Evolutionary conservation across 2,797 vertebrate species (phyloP), one percentile per base, ranked within the genome.

Genomic region (Aotus griseimembra): DNA sequence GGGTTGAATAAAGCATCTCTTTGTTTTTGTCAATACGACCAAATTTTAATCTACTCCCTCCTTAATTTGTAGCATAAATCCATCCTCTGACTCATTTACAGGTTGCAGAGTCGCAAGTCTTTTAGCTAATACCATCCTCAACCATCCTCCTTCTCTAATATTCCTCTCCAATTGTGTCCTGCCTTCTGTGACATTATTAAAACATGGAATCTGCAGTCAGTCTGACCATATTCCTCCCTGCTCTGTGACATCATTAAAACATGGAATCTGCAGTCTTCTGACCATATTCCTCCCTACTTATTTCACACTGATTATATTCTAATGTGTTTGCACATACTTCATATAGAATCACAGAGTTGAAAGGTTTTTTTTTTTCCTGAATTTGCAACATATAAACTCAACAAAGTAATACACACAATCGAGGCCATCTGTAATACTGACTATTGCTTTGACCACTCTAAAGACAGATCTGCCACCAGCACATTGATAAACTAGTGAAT

Each of bases 291-390:
- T 79, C 28, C n/a, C 26, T 64, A 28, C 39, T 94, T 95, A 87
- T 88, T 96, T 97, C 96, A 96, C 85, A 94, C n/a, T 52, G 20
- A 52, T 52, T 52, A 52, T 52, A 52, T 52, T 7, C 19, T 52
- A 52, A 28, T 11, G 26, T 28, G 26, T 58, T 24, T 58, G 26
- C 11, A 0, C 26, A 28, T 58, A 12, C 26, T 58, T 58, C 26
- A 24, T 58, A 28, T 11, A 58, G 57, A 41, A 14, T 19, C 39
- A 64, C 39, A n/a, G 28, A 81, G 79, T 24, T 15, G 52, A 57
- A 41, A 39, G 36, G 50, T 52, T 13, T 9, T 64, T 11, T 11
- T 30, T 61, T 44, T 84, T 64, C 44, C 58, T 30, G 30, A 61
- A n/a, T 64, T 64, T 46, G 19, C 5, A 24, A 46, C 11, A n/a